A percentile compares a stretch with the other conserved stretches of the same genome.
phyloP scores from a whole-genome alignment of 64 coral and sea anemone species.

The Platygyra sinensis region DNA sequence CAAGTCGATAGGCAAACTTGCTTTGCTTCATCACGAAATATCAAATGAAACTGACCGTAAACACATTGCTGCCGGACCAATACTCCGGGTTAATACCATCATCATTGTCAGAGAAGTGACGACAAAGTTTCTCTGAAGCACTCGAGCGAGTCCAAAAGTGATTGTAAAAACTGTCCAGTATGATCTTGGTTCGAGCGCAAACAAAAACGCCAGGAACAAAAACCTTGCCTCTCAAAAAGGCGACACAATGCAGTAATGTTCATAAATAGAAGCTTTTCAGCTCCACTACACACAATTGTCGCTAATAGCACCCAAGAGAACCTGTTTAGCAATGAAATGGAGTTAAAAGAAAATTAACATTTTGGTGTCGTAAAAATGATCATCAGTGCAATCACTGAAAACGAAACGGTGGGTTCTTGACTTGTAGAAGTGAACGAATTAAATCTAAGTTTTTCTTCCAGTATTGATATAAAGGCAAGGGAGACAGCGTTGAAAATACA shows the following conservation, averaged over 20 bases:
- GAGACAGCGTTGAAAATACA: too few species aligned
- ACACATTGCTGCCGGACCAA: too few species aligned
- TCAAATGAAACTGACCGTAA: neutral
- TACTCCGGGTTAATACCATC: neutral
- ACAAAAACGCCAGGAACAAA: neutral
- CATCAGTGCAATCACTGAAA: too few species aligned
- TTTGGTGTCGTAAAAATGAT: too few species aligned
- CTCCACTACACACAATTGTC: neutral
- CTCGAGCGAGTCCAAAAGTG: neutral
- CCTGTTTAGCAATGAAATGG: constrained; percentile 11
- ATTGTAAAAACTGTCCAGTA: neutral
- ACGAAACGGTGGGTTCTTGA: too few species aligned
- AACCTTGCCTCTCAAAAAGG: neutral
- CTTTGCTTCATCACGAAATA: neutral
- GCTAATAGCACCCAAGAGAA: constrained; percentile 13
- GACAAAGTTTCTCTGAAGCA: neutral
- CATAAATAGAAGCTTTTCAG: neutral
- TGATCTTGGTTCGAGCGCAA: neutral
- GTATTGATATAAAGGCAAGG: too few species aligned
- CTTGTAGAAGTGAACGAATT: too few species aligned
- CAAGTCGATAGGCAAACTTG: neutral
- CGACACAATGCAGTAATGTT: neutral
- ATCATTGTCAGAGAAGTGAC: neutral
- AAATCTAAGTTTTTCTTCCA: too few species aligned
- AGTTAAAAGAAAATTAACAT: neutral